Conservation (phyloP, 2,888 invertebrate species). For the Epirrhoe tristata region DNA sequence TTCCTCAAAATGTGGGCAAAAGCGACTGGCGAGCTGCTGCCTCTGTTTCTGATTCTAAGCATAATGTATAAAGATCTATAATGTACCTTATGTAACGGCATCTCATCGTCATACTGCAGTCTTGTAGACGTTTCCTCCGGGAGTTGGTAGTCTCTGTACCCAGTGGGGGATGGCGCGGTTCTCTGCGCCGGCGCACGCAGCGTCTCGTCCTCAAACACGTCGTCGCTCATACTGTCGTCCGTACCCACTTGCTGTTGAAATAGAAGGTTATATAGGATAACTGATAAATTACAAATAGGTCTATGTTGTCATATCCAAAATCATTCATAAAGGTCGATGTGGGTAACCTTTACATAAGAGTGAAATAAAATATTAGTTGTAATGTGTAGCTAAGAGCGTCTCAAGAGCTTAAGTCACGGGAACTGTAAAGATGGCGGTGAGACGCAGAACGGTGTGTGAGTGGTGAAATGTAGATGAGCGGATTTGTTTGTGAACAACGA, state of each 20-base stretch:
- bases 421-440: too few species aligned
- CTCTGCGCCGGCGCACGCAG: constrained; percentile 70
- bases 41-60: too few species aligned
- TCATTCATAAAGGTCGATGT: constrained; percentile 1
- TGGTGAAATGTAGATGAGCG: too few species aligned
- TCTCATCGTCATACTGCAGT: constrained; percentile 78
- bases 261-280: neutral
- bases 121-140: constrained; percentile 89
- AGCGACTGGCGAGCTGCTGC: too few species aligned
- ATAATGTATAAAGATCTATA: too few species aligned
- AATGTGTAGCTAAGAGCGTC: too few species aligned
- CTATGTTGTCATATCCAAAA: neutral
- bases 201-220: constrained; percentile 90
- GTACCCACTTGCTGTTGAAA: constrained; percentile 82
- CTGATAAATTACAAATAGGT: neutral
- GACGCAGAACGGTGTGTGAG: too few species aligned
- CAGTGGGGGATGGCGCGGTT: constrained; percentile 90
- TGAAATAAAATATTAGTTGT: neutral
- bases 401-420: too few species aligned
- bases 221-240: constrained; percentile 93
- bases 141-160: constrained; percentile 92
- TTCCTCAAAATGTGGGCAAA: too few species aligned
- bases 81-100: constrained; percentile 88
- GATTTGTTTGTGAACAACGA: too few species aligned
- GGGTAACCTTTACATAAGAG: constrained; percentile 1